phyloP scores from a whole-genome alignment of 35 echinoderm and acorn worm genomes.

The Diadema setosum region DNA sequence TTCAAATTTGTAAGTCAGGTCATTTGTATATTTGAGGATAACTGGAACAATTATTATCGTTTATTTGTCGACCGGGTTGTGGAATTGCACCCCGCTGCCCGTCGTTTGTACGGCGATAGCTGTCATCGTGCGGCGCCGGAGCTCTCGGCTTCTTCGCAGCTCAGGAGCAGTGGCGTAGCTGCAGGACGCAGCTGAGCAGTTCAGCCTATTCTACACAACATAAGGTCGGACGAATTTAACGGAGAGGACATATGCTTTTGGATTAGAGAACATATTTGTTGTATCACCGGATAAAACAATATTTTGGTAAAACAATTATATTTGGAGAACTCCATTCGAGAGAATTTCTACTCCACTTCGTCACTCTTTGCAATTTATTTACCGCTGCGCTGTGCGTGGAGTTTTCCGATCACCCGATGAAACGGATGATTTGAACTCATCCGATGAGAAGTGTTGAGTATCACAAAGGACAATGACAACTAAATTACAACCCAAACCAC shows the following conservation, averaged over 20 bases:
- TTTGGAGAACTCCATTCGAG: not conserved
- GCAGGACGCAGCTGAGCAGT: not conserved
- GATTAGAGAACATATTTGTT: not conserved
- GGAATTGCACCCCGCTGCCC: too few relatives aligned
- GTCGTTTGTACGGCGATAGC: too few relatives aligned
- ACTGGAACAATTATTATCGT: too few relatives aligned
- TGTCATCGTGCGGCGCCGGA: not conserved
- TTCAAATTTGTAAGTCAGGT: too few relatives aligned
- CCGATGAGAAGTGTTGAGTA: too few relatives aligned
- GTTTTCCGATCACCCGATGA: not conserved
- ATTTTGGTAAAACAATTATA: not conserved
- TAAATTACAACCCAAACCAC: conserved; percentile 32
- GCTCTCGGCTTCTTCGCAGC: not conserved
- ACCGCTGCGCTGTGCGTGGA: not conserved
- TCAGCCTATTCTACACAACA: not conserved
- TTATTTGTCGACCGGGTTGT: too few relatives aligned
- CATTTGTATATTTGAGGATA: too few relatives aligned
- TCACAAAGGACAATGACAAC: conserved; percentile 50
- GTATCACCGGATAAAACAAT: not conserved
- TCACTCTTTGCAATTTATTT: not conserved
- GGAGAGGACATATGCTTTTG: too few relatives aligned
- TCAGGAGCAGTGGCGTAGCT: not conserved
- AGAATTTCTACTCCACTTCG: not conserved
- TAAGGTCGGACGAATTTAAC: too few relatives aligned
- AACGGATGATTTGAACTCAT: not conserved